Evolutionary conservation across 2,888 invertebrate genomes (phyloP).

Genomic region (Tipula vernalis): DNA sequence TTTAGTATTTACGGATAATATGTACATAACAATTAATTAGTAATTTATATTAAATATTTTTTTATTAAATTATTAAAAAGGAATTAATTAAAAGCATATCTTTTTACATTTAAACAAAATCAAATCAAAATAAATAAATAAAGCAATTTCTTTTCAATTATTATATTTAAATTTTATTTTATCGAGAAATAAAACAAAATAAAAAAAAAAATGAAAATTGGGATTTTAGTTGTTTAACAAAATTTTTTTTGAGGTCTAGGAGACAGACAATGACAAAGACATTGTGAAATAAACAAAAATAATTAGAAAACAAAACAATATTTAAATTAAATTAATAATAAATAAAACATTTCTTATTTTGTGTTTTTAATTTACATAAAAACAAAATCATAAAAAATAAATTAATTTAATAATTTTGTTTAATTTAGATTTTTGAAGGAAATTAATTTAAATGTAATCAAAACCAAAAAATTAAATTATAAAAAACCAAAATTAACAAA

Average conservation of each 20-base stretch:
- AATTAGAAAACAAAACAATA: background rate
- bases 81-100: background rate
- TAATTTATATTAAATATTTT: background rate
- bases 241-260: background rate
- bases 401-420: background rate
- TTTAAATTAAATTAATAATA: background rate
- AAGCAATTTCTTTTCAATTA: background rate
- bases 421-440: background rate
- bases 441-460: conserved; percentile 19
- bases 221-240: background rate
- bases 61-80: background rate
- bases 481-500: conserved; percentile 17
- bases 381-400: conserved; percentile 12
- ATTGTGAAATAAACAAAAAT: background rate
- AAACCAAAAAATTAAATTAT: conserved; percentile 17
- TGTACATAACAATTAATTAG: background rate
- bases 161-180: background rate
- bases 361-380: background rate
- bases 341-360: background rate
- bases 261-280: conserved; percentile 8
- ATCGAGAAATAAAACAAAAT: background rate
- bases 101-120: background rate
- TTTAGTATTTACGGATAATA: background rate
- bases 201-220: background rate
- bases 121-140: background rate